Conservation (phyloP, 2,888 invertebrate genomes). For the Venusia cambrica region DNA sequence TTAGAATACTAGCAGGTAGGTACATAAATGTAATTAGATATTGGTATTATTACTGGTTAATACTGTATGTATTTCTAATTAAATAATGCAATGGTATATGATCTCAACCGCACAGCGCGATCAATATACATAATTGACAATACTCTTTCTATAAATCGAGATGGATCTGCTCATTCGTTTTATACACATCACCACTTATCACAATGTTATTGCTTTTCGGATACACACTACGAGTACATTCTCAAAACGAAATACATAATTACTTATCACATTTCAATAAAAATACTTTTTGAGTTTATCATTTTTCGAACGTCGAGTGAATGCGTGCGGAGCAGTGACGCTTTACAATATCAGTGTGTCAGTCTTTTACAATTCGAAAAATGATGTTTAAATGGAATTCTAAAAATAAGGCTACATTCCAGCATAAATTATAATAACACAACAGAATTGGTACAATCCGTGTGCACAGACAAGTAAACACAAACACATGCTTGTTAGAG, state of each 20-base stretch:
- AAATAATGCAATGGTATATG: too few species aligned
- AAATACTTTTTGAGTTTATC: constrained; percentile 52
- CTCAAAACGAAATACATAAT: constrained; percentile 58
- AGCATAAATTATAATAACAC: constrained; percentile 75
- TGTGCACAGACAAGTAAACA: constrained; percentile 36
- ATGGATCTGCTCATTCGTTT: constrained; percentile 50
- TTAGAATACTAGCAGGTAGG: too few species aligned
- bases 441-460: constrained; percentile 50
- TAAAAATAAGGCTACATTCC: constrained; percentile 61
- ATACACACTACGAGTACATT: constrained; percentile 62
- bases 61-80: constrained; percentile 19
- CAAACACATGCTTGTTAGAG: constrained; percentile 79
- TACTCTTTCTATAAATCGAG: constrained; percentile 56
- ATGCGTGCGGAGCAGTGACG: constrained; percentile 44
- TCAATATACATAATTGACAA: constrained; percentile 69
- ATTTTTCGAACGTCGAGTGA: constrained; percentile 46
- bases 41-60: constrained; percentile 1
- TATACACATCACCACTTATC: constrained; percentile 66
- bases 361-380: constrained; percentile 60
- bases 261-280: constrained; percentile 73
- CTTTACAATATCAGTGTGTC: constrained; percentile 49
- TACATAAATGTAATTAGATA: too few species aligned
- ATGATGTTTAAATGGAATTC: constrained; percentile 51
- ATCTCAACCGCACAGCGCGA: constrained; percentile 38
- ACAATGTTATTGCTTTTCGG: constrained; percentile 77